Evolutionary conservation across 2,113 vertebrate genomes (phyloP).

Genomic region (Pandion haliaetus): DNA sequence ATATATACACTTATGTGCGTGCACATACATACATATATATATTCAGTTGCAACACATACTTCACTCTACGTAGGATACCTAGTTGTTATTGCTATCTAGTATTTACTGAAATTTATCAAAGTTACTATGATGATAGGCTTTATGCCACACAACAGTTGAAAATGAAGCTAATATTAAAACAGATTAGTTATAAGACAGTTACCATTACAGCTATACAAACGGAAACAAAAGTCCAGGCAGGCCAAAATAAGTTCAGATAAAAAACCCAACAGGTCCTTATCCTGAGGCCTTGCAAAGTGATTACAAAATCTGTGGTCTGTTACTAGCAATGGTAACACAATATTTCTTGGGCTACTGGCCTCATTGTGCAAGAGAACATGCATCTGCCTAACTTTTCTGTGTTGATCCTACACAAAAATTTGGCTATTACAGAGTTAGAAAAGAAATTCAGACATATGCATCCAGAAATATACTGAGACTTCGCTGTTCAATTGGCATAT

Average conservation of each 20-base stretch:
- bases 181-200: not conserved
- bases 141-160: not conserved
- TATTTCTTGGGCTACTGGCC: not conserved
- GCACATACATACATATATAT: too few species aligned
- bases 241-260: not conserved
- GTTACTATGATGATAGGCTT: not conserved
- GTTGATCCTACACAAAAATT: not conserved
- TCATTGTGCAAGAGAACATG: not conserved
- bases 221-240: not conserved
- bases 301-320: not conserved
- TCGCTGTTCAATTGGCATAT: not conserved
- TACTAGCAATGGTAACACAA: not conserved
- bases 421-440: not conserved
- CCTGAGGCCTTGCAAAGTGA: not conserved
- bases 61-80: not conserved
- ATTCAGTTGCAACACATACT: not conserved
- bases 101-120: not conserved
- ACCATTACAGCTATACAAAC: not conserved
- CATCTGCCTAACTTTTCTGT: not conserved
- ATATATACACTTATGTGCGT: accelerated
- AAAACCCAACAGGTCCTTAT: not conserved
- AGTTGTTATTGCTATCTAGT: not conserved
- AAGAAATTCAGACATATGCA: not conserved
- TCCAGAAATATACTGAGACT: not conserved
- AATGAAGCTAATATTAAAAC: not conserved